Evolutionary conservation across 2,888 invertebrate genomes (phyloP).

Genomic region (Lycaena phlaeas): DNA sequence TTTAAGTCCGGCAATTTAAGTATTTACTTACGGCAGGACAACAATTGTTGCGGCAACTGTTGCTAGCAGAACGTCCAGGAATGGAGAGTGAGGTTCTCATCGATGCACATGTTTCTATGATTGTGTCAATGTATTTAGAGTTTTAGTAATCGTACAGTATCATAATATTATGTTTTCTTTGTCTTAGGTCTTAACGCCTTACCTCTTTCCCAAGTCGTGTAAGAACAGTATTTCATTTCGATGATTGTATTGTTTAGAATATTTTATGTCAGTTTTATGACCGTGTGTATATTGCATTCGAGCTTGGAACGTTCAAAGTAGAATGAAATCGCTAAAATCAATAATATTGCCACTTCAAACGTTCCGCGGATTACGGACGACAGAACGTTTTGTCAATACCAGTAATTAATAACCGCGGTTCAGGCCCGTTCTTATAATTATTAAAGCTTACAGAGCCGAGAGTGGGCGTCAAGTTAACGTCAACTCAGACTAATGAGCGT

Average conservation of each 20-base stretch:
- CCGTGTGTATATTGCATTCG: conserved; percentile 12
- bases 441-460: conserved; percentile 55
- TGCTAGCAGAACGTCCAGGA: too few species aligned
- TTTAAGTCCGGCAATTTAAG: too few species aligned
- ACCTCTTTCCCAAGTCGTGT: too few species aligned
- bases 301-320: conserved; percentile 22
- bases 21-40: too few species aligned
- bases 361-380: conserved; percentile 30
- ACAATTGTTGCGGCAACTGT: too few species aligned
- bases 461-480: conserved; percentile 63
- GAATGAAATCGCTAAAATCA: conserved; percentile 28
- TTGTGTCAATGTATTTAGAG: too few species aligned
- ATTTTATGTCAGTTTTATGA: conserved; percentile 1
- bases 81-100: too few species aligned
- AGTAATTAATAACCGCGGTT: conserved; percentile 57
- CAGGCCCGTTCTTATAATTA: conserved; percentile 53
- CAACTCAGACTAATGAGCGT: conserved; percentile 63
- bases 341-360: conserved; percentile 38
- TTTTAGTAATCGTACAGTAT: too few species aligned
- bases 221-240: too few species aligned
- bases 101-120: too few species aligned
- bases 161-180: too few species aligned
- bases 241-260: not conserved
- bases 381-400: conserved; percentile 56
- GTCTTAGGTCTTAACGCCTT: too few species aligned